These are phyloP conservation scores for Limanda limanda DNA, from an alignment of 2,113 vertebrate species.

Conservation along the genomic window DNA sequence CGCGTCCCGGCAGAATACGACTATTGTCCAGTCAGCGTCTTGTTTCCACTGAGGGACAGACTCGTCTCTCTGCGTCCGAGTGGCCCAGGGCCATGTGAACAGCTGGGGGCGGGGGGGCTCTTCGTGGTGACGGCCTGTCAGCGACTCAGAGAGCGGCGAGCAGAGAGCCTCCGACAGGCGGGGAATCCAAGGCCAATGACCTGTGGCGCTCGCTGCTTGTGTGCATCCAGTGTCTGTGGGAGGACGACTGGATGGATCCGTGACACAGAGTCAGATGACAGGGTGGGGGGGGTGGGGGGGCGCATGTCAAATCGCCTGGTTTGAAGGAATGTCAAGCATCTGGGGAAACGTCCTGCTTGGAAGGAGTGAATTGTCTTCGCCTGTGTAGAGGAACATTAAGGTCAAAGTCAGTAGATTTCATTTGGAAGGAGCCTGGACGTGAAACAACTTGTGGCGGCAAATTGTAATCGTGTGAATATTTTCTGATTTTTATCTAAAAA, in stretches of 20 bases:
- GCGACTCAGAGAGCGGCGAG: slow-evolving; percentile 27
- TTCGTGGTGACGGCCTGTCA: slow-evolving; percentile 50
- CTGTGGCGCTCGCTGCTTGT: slow-evolving; percentile 44
- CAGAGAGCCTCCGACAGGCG: background rate
- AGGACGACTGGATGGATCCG: slow-evolving; percentile 39
- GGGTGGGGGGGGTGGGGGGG: background rate
- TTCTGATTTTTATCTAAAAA: too few relatives aligned
- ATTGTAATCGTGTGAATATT: background rate
- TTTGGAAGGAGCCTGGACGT: background rate
- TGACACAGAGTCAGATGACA: slow-evolving; percentile 64
- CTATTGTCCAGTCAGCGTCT: slow-evolving; percentile 64
- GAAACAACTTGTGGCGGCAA: too few relatives aligned
- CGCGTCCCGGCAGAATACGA: slow-evolving; percentile 64
- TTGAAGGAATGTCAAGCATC: slow-evolving; percentile 43
- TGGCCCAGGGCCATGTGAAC: slow-evolving; percentile 55
- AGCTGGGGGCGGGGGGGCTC: slow-evolving; percentile 55
- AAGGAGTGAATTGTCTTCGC: background rate
- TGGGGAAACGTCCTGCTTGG: slow-evolving; percentile 11
- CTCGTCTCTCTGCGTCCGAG: slow-evolving; percentile 58
- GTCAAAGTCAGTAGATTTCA: background rate
- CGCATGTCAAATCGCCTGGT: slow-evolving; percentile 23
- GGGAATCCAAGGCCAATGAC: slow-evolving; percentile 54
- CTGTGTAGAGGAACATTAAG: background rate
- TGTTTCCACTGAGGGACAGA: slow-evolving; percentile 62
- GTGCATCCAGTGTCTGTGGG: slow-evolving; percentile 45